Percentiles rank a stretch among this genome's conserved stretches.
phyloP scores from a whole-genome alignment of 2,113 vertebrate species.

The Myrmecobius fasciatus region DNA sequence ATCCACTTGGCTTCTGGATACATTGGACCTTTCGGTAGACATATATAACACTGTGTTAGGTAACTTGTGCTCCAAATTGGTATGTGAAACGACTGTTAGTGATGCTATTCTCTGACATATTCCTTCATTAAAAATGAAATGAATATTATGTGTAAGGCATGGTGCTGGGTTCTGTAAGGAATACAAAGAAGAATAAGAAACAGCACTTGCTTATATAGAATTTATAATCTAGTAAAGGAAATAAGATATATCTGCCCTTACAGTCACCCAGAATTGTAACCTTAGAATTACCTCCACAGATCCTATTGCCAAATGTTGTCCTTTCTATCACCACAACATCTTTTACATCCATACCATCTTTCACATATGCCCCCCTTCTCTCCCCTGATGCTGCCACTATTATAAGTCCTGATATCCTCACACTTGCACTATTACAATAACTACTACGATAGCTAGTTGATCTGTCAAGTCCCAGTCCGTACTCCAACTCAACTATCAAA shows the following conservation, averaged over 20 bases:
- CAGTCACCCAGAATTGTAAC: neutral
- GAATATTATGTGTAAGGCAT: neutral
- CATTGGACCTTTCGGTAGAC: neutral
- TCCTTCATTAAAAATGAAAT: neutral
- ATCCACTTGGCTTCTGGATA: neutral
- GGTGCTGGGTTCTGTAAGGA: neutral
- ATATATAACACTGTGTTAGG: neutral
- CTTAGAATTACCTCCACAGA: neutral
- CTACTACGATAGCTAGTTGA: neutral
- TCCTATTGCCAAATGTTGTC: neutral
- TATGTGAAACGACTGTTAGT: neutral
- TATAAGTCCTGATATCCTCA: neutral
- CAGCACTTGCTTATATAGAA: neutral
- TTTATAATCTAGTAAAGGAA: neutral
- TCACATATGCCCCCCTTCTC: neutral
- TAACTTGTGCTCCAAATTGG: neutral
- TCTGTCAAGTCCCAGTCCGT: neutral
- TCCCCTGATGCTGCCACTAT: neutral
- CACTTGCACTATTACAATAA: neutral
- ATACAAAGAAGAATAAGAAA: neutral
- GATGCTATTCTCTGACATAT: neutral
- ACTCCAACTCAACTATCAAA: neutral
- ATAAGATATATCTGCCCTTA: neutral
- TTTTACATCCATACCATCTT: neutral
- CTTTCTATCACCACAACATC: neutral